Base-by-base conservation (phyloP, 2,888 invertebrate genomes). In the Limnephilus marmoratus region DNA sequence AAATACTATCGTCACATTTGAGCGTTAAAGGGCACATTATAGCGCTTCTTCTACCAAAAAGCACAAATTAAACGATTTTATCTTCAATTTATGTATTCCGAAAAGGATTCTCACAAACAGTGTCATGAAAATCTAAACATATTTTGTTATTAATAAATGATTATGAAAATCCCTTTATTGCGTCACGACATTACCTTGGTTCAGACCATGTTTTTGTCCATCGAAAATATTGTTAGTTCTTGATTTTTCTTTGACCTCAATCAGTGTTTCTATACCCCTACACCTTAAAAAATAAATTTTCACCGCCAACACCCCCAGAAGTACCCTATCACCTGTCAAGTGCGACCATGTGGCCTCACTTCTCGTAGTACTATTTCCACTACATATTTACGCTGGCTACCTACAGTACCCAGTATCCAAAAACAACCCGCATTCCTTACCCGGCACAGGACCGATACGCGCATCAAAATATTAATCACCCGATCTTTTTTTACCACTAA, bases 401-500 rank as follows among this genome's bases (percentile, higher is more conserved):
- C 68, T 68, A n/a, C 68, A 68, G 49, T 86, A 45, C 87, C 15
- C 49, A 88, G 86, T 41, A 37, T 86, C 88, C 88, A 68, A 88
- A 88, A 88, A 88, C 68, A 24, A 29, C 87, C 85, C 49, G 88
- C 88, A 90, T 90, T 90, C 90, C 81, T 81, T 31, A 68, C 85
- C n/a, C 85, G 41, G 34, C 37, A 87, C 53, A 34, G 88, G 88
- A 34, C 37, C 37, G 88, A 83, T 90, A 53, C 90, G 83, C 90
- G 90, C 83, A 82, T 90, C 90, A 90, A 90, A 90, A 90, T 90
- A 90, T 90, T 90, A 90, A 90, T 90, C 90, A 90, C 83, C 53
- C 45, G 41, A 45, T 82, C 53, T n/a, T 83, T 90, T 90, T 90
- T 90, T 90, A 90, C 81, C 34, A 18, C 83, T 49, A 15, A 29